Base-by-base conservation (phyloP, 2,113 vertebrate genomes). In the Ascaphus truei region DNA sequence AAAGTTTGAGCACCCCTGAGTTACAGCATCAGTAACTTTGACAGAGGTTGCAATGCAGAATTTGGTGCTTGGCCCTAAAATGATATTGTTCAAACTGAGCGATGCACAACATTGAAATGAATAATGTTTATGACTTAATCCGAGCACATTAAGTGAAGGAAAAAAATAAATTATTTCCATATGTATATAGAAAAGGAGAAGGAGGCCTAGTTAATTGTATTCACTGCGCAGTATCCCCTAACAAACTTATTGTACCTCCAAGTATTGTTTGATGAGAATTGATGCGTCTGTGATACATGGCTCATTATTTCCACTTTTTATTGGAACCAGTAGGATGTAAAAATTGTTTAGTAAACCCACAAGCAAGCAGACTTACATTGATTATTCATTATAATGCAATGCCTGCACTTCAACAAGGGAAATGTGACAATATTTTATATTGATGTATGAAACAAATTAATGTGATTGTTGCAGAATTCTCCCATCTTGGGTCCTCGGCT, bases 381-480 rank as follows among this genome's bases (percentile, higher is more conserved):
- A 66, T 55, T 55, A 66, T 53, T 66, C 53, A 66, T 66, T 66
- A 66, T 55, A 52, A 66, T 22, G 26, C 50, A 37, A 33, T 29
- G 18, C 53, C 34, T 30, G 23, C 33, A 26, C 2, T 43, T 39
- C 10, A 39, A 25, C 36, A 12, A 43, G 63, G 48, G 34, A 65
- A 50, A 53, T 52, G 12, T 29, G 12, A 16, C 33, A 29, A 65
- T 65, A 15, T 5, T 53, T 65, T 30, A 27, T 20, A 55, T 30
- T 31, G 25, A 41, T 13, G 36, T 37, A 31, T 36, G 16, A 51
- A 52, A 52, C 52, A 51, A 52, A n/a, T n/a, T n/a, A n/a, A 64
- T 52, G 39, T 64, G 30, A 53, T 53, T 31, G 16, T 27, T 47
- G n/a, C 33, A 33, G 48, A 48, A 12, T 31, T 59, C n/a, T 59